Evolutionary conservation across 2,797 vertebrate species (phyloP), one percentile per base, ranked within the genome.

Genomic region (Falco cherrug): DNA sequence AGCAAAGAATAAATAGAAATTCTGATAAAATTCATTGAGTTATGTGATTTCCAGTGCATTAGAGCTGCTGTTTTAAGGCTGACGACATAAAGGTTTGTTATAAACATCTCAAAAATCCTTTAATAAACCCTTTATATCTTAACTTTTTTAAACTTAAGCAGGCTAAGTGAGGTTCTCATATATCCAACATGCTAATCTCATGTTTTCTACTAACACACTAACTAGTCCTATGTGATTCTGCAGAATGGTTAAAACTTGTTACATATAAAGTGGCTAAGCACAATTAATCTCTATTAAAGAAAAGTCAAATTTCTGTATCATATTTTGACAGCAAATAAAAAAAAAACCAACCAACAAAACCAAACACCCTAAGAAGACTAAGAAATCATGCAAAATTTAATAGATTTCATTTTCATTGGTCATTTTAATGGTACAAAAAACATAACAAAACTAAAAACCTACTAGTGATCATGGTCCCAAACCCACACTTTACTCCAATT

Each of bases 1-100:
- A 97, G 91, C 96, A 97, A 97, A 98, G 98, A 98, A 98, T 98
- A 99, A 98, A 98, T 76, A 98, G 97, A 98, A 98, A 98, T 98
- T 98, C 97, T 98, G 98, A 98, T 98, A 98, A 98, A 99, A 98
- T 98, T 98, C 97, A 98, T 98, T 95, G 93, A 98, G 96, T 95
- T 79, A 97, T 98, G 90, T 96, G 97, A 97, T 95, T 98, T 93
- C 96, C 85, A 95, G 91, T 98, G 96, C 97, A 97, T 98, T 98
- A 98, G 97, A 98, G 98, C 98, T 98, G 97, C 98, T 90, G 97
- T 97, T 88, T 54, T 69, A 94, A 93, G 56, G 45, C 37, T 87
- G 60, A 70, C 67, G 85, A 57, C 13, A 65, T 45, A 65, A 53
- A 94, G 71, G 33, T 82, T 94, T 96, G 16, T 93, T 81, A 81